These are phyloP conservation scores for Cyanoliseus patagonus DNA, from an alignment of 2,113 vertebrate species.

Conservation along the genomic window DNA sequence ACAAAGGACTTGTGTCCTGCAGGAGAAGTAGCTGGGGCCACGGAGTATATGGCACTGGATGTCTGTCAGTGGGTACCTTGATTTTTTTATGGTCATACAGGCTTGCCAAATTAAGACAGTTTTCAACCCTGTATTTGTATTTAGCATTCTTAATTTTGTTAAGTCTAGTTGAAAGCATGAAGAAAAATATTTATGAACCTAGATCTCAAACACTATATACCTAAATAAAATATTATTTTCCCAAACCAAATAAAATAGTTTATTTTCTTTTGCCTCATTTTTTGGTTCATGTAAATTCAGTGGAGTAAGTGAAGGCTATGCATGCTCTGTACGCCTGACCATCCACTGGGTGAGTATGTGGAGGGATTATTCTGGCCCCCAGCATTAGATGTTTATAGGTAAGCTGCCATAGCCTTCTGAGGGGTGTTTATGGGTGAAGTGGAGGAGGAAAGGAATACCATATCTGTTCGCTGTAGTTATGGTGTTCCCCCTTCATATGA, in stretches of 20 bases:
- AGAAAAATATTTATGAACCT: not conserved
- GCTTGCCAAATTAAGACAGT: not conserved
- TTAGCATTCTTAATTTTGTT: not conserved
- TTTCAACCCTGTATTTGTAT: not conserved
- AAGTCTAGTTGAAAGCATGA: not conserved
- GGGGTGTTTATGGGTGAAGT: not conserved
- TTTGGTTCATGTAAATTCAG: not conserved
- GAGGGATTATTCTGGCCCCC: not conserved
- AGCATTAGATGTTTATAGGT: not conserved
- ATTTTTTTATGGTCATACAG: not conserved
- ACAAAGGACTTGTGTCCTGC: not conserved
- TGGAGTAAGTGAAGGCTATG: not conserved
- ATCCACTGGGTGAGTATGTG: rapidly evolving
- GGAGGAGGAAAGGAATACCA: not conserved
- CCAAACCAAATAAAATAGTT: not conserved
- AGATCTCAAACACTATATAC: not conserved
- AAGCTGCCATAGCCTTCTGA: not conserved
- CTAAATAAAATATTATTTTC: not conserved
- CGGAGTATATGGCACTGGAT: not conserved
- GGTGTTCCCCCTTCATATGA: not conserved
- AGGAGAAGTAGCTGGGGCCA: not conserved
- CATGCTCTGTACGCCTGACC: not conserved
- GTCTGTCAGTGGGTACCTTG: not conserved
- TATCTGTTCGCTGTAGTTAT: not conserved
- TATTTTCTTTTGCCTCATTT: not conserved